Conservation (phyloP, 2,888 invertebrate species). For the Orthosia cruda region DNA sequence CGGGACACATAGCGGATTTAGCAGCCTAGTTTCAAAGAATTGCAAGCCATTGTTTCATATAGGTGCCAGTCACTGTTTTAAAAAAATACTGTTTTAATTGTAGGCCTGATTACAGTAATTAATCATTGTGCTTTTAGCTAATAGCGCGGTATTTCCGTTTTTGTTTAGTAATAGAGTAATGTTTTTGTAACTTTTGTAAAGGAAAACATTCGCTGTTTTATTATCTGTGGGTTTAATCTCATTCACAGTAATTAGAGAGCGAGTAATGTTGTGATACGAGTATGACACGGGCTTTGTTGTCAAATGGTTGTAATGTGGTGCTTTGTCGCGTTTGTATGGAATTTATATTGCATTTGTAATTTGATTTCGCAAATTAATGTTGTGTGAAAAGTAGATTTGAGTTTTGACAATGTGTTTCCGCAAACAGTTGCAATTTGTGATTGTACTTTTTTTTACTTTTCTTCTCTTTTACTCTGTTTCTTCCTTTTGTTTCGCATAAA, state of each 20-base stretch:
- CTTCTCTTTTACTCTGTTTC: too few species aligned
- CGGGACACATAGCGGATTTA: conserved; percentile 61
- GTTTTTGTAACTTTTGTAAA: conserved; percentile 27
- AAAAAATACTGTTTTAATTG: conserved; percentile 32
- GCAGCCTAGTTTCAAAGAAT: conserved; percentile 63
- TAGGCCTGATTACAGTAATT: conserved; percentile 59
- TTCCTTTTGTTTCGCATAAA: too few species aligned
- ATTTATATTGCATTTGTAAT: conserved; percentile 22
- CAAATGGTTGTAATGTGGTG: conserved; percentile 16
- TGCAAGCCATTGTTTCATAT: conserved; percentile 51
- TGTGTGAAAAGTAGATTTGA: background rate
- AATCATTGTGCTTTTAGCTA: conserved; percentile 60
- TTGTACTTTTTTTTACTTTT: too few species aligned
- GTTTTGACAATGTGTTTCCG: background rate
- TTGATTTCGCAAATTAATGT: conserved; percentile 25
- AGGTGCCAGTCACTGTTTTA: conserved; percentile 21
- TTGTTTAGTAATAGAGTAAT: conserved; percentile 45
- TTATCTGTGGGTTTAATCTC: conserved; percentile 41
- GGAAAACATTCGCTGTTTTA: conserved; percentile 18
- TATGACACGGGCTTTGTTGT: conserved; percentile 30
- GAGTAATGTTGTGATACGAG: conserved; percentile 2
- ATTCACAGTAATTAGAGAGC: conserved; percentile 42
- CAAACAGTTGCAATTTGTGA: background rate
- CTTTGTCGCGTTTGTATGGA: conserved; percentile 22
- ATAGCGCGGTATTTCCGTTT: conserved; percentile 52